Conservation (phyloP, 2,113 vertebrate genomes). For the Gambusia affinis region DNA sequence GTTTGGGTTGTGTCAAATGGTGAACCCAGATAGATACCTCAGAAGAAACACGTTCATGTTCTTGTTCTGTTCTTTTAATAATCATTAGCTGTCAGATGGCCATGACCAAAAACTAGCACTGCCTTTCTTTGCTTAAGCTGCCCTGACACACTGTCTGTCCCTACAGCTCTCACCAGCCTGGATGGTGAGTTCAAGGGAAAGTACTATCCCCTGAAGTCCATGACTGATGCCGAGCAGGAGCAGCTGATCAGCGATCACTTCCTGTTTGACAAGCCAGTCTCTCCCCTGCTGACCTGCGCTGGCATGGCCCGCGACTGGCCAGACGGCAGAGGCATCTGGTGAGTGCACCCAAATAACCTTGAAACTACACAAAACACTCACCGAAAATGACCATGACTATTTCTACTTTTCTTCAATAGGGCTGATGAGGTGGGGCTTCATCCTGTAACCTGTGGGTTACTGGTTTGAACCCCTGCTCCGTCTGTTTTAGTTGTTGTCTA, state of each 20-base stretch:
- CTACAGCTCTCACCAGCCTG: constrained; percentile 88
- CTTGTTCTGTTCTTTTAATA: background rate
- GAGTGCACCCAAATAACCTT: constrained; percentile 37
- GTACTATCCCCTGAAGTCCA: constrained; percentile 91
- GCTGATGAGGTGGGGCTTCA: no score
- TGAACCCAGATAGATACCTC: background rate
- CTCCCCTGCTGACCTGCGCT: constrained; percentile 90
- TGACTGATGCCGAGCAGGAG: constrained; percentile 92
- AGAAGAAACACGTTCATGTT: background rate
- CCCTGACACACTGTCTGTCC: background rate
- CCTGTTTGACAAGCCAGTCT: constrained; percentile 95
- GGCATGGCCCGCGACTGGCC: constrained; percentile 97
- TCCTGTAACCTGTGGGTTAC: no score
- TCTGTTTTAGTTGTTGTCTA: no score
- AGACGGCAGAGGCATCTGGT: constrained; percentile 92
- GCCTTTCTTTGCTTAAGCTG: background rate
- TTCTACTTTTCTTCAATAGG: background rate
- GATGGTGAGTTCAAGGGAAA: constrained; percentile 93
- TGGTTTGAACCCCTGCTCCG: no score
- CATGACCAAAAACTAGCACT: background rate
- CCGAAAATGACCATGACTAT: background rate
- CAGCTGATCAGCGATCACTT: constrained; percentile 94
- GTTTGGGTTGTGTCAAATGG: background rate
- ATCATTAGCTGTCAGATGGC: background rate
- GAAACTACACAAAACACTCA: background rate